Conservation (phyloP, 53 echinoderm and acorn worm genomes). For the Patiria pectinifera region DNA sequence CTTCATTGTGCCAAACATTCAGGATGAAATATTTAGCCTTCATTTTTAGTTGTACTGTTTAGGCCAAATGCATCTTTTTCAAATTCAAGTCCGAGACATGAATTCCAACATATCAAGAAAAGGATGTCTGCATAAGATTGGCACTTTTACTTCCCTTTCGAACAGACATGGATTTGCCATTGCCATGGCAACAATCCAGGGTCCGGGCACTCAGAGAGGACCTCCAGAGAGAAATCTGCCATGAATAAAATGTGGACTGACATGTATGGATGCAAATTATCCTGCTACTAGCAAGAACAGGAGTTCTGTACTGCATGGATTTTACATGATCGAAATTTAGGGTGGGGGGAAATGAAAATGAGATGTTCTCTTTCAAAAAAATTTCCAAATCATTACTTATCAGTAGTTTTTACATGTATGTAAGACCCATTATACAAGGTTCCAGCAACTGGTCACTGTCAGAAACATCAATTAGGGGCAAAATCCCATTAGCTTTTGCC, state of each 20-base stretch:
- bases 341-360: too few species aligned
- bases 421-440: too few species aligned
- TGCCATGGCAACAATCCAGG: slow-evolving; percentile 44
- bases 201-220: background rate
- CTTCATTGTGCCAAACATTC: too few species aligned
- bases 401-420: too few species aligned
- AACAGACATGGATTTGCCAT: slow-evolving; percentile 50
- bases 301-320: background rate
- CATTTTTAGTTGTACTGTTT: too few species aligned
- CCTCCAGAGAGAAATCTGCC: background rate
- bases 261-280: background rate
- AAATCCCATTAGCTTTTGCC: background rate
- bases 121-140: background rate
- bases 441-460: background rate
- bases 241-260: slow-evolving; percentile 11
- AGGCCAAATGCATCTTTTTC: background rate
- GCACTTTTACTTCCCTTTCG: slow-evolving; percentile 1
- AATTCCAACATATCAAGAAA: background rate
- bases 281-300: background rate
- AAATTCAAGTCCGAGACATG: background rate
- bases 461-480: background rate
- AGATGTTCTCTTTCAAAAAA: too few species aligned
- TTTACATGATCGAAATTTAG: too few species aligned
- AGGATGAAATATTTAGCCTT: too few species aligned
- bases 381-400: too few species aligned